phyloP scores from a whole-genome alignment of 2,113 vertebrate species.

The Forbesichthys papilliferus region DNA sequence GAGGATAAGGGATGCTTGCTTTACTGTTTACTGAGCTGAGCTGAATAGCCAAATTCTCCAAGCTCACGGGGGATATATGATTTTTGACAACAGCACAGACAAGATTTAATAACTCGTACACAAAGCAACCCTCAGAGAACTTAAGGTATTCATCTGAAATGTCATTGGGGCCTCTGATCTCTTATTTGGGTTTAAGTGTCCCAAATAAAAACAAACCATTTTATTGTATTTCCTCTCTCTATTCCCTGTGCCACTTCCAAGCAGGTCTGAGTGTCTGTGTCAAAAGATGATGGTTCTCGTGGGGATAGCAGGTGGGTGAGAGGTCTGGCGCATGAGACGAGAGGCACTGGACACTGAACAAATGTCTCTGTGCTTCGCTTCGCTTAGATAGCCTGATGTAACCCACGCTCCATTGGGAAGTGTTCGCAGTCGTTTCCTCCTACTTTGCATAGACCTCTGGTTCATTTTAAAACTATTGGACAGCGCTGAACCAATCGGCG shows the following conservation, averaged over 20 bases:
- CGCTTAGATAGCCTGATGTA: neutral
- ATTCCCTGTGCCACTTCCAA: conserved; percentile 8
- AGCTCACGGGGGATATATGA: neutral
- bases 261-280: conserved; percentile 44
- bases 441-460: no score
- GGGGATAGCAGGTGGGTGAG: neutral
- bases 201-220: neutral
- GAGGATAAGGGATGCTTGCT: neutral
- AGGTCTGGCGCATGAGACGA: conserved; percentile 15
- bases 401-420: no score
- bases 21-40: conserved; percentile 7
- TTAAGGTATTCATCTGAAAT: conserved; percentile 34
- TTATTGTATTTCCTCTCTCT: conserved; percentile 31
- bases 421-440: no score
- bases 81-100: neutral
- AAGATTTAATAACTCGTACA: conserved; percentile 1
- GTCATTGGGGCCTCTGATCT: conserved; percentile 33
- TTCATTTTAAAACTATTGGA: no score
- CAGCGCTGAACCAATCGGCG: no score
- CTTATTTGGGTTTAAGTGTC: conserved; percentile 25
- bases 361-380: conserved; percentile 35
- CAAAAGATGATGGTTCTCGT: conserved; percentile 44
- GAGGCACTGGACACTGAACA: conserved; percentile 38
- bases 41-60: conserved; percentile 13
- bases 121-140: conserved; percentile 26